Evolutionary conservation across 2,888 invertebrate species (phyloP).

Genomic region (Exephanes ischioxanthus): DNA sequence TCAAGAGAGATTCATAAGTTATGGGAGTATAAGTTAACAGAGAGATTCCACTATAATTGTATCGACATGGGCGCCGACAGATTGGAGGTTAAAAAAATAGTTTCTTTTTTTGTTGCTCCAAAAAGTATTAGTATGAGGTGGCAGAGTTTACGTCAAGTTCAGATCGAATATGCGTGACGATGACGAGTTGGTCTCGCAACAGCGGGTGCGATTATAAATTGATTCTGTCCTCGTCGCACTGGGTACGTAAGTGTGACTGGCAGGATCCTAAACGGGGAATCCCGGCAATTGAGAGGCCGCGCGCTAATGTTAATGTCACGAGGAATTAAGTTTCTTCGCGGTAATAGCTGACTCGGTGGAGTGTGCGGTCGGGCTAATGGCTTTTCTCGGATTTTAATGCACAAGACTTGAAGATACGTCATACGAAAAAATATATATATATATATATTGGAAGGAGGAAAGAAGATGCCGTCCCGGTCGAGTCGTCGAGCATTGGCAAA

Average conservation of each 20-base stretch:
- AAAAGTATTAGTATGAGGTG: neutral
- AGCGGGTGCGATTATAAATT: slow-evolving; percentile 44
- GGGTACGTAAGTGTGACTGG: slow-evolving; percentile 8
- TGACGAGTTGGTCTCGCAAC: slow-evolving; percentile 35
- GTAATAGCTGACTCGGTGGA: slow-evolving; percentile 22
- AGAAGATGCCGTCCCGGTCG: neutral
- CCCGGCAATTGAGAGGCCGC: slow-evolving; percentile 59
- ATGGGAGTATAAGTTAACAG: neutral
- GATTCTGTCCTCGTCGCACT: slow-evolving; percentile 26
- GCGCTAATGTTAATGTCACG: slow-evolving; percentile 1
- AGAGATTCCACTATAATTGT: neutral
- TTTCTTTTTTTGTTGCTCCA: neutral
- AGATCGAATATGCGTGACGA: slow-evolving; percentile 27
- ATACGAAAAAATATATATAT: no score
- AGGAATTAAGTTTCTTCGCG: slow-evolving; percentile 44
- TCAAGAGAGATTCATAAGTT: neutral
- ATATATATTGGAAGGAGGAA: slow-evolving; percentile 19
- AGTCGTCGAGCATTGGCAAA: slow-evolving; percentile 22
- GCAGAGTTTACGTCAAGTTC: slow-evolving; percentile 26
- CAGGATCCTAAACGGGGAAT: slow-evolving; percentile 51
- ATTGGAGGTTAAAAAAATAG: neutral
- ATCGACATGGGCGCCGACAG: neutral
- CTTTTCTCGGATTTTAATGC: slow-evolving; percentile 38
- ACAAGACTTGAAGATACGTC: neutral
- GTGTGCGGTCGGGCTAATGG: slow-evolving; percentile 26